Base-by-base conservation (phyloP, 2,113 vertebrate species). In the Entomyzon cyanotis region DNA sequence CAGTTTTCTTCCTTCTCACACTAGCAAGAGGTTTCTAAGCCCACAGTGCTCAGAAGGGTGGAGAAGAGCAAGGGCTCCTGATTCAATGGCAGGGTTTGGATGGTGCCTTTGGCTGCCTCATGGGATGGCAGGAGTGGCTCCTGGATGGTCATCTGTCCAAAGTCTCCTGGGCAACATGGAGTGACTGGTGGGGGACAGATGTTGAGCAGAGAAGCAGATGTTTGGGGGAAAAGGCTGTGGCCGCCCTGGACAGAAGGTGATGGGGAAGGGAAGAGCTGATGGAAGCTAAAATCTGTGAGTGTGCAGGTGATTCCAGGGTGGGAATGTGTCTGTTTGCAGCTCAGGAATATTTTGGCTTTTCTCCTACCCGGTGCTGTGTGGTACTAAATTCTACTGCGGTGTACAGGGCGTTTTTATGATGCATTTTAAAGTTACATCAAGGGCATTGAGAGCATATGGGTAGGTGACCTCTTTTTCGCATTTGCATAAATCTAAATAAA, bases 401-500 rank as follows among this genome's bases (percentile, higher is more conserved):
- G 64, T 64, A 5, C 50, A 62, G 94, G 92, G 35, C 19, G 0
- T 69, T 92, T 95, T 91, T 62, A 7, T 67, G 91, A 70, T 70
- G 60, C 73, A 8, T 92, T 93, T 90, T 94, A 30, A 94, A 96
- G 90, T 95, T 69, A 82, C 24, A 8, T 77, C 87, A 90, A 93
- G 94, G 89, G 80, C 90, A 14, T n/a, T 4, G 74, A 88, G 81
- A 94, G 92, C 69, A 19, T 87, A 44, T 49, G 79, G 90, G 12
- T 71, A 82, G 79, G 76, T 92, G 90, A 92, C 91, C 88, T 94
- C 87, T 91, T 78, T 25, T 33, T 62, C 25, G 50, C 46, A n/a
- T 93, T 92, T 94, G 93, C 93, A 96, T 97, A 90, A 94, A 96
- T 93, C 97, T 97, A 95, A 96, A 94, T 95, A 93, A 95, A 81